phyloP scores from a whole-genome alignment of 2,113 vertebrate species.

The Passer domesticus region DNA sequence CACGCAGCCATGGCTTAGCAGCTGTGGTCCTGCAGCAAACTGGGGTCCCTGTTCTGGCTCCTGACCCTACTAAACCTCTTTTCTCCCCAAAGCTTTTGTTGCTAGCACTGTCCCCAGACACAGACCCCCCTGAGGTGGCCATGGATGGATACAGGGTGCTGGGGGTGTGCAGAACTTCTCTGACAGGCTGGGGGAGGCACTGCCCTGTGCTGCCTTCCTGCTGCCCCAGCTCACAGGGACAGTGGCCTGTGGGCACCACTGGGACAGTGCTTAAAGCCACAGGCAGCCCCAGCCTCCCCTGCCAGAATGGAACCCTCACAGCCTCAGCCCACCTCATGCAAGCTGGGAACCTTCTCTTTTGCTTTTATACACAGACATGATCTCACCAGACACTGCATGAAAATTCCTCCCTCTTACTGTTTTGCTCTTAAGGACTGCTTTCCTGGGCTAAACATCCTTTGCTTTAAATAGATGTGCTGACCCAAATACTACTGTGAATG shows the following conservation, averaged over 20 bases:
- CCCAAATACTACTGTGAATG: neutral
- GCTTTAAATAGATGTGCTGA: slow-evolving; percentile 35
- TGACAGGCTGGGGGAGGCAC: rapidly evolving
- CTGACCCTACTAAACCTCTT: neutral
- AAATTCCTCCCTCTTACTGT: neutral
- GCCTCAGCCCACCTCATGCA: neutral
- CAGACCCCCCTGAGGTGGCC: neutral
- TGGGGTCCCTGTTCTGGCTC: neutral
- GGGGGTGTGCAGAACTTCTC: neutral
- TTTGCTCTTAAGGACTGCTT: neutral
- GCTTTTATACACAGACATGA: neutral
- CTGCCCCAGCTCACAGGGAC: neutral
- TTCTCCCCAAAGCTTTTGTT: neutral
- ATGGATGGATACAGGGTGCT: rapidly evolving
- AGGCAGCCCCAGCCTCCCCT: neutral
- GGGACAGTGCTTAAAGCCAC: neutral
- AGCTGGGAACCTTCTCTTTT: neutral
- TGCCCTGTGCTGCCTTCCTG: neutral
- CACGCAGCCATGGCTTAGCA: neutral
- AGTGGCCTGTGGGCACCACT: neutral
- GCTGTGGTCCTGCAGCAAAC: neutral
- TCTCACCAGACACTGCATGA: neutral
- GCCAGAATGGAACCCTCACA: neutral
- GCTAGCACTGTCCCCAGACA: rapidly evolving
- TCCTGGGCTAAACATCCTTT: neutral